Conservation (phyloP, 1,140 invertebrate species). For the Drosophila nikananu region DNA sequence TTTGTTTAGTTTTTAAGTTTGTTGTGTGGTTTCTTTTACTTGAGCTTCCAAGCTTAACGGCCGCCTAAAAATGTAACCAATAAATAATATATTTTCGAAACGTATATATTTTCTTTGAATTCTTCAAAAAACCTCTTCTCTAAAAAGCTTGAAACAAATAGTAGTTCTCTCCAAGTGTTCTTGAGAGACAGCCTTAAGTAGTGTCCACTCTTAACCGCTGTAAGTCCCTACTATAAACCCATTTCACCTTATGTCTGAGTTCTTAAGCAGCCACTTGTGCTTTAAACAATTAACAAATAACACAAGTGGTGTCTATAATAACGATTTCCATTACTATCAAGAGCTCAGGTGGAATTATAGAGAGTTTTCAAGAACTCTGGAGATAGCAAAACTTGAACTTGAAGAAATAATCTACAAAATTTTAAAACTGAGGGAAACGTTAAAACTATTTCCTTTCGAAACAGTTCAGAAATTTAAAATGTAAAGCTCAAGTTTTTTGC, state of each 20-base stretch:
- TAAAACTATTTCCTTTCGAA: background rate
- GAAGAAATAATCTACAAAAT: no score
- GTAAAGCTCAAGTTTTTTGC: constrained; percentile 7
- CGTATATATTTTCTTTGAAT: background rate
- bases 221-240: background rate
- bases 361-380: background rate
- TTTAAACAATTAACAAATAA: constrained; percentile 18
- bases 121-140: background rate
- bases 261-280: constrained; percentile 20
- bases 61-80: constrained; percentile 1
- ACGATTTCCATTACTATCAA: constrained; percentile 6
- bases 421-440: background rate
- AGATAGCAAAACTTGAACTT: constrained; percentile 5
- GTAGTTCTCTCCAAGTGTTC: background rate
- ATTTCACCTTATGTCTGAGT: background rate
- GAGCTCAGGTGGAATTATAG: background rate
- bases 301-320: background rate
- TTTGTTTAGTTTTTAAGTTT: background rate
- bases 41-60: background rate
- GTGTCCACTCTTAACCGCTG: background rate
- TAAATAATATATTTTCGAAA: constrained; percentile 17
- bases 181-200: no score
- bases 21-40: background rate
- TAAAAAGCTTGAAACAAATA: background rate
- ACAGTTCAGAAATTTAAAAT: background rate